phyloP scores from a whole-genome alignment of 2,888 invertebrate species.

The Epinotia ramella region DNA sequence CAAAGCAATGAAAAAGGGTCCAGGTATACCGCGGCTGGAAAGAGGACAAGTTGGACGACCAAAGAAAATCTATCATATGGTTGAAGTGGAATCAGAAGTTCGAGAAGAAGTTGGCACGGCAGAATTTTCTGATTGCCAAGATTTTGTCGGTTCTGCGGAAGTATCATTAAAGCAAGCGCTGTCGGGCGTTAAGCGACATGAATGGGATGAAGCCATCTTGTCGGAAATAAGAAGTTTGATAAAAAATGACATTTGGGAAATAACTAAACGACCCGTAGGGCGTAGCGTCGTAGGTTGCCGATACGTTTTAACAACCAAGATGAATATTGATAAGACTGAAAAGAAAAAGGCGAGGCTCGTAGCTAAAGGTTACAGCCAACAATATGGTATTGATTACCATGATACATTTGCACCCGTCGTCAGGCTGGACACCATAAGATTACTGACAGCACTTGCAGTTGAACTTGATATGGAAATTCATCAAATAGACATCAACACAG shows the following conservation, averaged over 20 bases:
- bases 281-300: not conserved
- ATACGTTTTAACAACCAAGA: not conserved
- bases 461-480: constrained; percentile 17
- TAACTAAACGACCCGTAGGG: not conserved
- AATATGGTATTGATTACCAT: not conserved
- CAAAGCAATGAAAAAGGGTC: too few relatives aligned
- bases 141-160: not conserved
- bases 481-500: constrained; percentile 19
- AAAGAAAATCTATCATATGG: too few relatives aligned
- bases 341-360: constrained; percentile 4
- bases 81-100: too few relatives aligned
- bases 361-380: constrained; percentile 9
- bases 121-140: too few relatives aligned
- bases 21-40: too few relatives aligned
- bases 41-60: too few relatives aligned
- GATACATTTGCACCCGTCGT: constrained; percentile 3
- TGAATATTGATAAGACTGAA: not conserved
- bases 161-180: not conserved
- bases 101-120: too few relatives aligned
- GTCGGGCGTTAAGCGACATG: not conserved
- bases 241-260: not conserved
- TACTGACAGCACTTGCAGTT: constrained; percentile 10
- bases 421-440: not conserved
- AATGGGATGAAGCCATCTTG: constrained; percentile 1
- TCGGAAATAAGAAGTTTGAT: not conserved